Percentiles rank a stretch among this genome's conserved stretches.
Evolutionary conservation across 2,888 invertebrate species (phyloP).

Genomic region (Rhogogaster chlorosoma): DNA sequence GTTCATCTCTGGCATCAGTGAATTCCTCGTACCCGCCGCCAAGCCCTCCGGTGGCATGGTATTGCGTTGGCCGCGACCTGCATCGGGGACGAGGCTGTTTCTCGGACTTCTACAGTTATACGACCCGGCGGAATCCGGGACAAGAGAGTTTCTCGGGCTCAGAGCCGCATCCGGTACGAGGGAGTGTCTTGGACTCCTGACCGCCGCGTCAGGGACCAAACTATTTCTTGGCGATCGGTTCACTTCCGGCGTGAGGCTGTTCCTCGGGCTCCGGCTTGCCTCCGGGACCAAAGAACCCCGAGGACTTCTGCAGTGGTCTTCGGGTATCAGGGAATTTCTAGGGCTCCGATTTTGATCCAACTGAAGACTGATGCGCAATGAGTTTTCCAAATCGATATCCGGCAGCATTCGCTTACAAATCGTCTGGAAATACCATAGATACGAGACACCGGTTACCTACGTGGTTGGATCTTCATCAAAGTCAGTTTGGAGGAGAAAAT

Average conservation of each 20-base stretch:
- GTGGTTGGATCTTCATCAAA: constrained; percentile 7
- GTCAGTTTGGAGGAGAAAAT: too few relatives aligned
- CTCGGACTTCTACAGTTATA: constrained; percentile 80
- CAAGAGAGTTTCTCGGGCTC: constrained; percentile 83
- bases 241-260: constrained; percentile 82
- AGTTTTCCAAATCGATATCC: constrained; percentile 81
- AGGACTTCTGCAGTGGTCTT: constrained; percentile 78
- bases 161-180: constrained; percentile 81
- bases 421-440: constrained; percentile 60
- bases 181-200: constrained; percentile 82
- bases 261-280: constrained; percentile 78
- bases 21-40: constrained; percentile 62
- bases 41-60: constrained; percentile 48
- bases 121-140: constrained; percentile 78
- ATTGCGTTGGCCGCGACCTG: constrained; percentile 58
- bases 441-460: neutral
- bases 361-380: constrained; percentile 81
- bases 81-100: constrained; percentile 81
- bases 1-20: constrained; percentile 71
- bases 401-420: constrained; percentile 80
- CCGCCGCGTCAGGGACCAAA: constrained; percentile 80
- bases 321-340: constrained; percentile 83
- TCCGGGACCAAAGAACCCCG: constrained; percentile 80
- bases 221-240: constrained; percentile 81
- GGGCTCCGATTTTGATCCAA: constrained; percentile 81